A percentile compares a stretch with the other conserved stretches of the same genome.
phyloP scores from a whole-genome alignment of 2,113 vertebrate genomes.

The Paramormyrops kingsleyae region DNA sequence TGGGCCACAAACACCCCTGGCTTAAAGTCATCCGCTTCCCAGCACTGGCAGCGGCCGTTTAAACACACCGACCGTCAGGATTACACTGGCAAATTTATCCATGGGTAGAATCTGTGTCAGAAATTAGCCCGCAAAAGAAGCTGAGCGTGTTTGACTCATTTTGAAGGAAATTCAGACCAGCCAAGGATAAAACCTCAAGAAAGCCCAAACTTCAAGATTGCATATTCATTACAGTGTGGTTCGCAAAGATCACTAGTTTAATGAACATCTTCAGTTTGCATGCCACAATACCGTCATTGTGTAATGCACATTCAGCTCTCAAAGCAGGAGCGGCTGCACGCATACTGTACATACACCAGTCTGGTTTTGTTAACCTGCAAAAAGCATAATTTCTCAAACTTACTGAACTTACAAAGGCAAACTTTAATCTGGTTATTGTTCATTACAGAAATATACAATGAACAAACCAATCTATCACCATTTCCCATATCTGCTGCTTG shows the following conservation, averaged over 20 bases:
- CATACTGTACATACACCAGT: not conserved
- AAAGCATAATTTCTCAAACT: not conserved
- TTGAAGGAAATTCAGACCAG: not conserved
- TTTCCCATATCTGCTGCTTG: not conserved
- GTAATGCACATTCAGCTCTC: not conserved
- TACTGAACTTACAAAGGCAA: not conserved
- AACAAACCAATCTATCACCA: not conserved
- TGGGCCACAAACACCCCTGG: not conserved
- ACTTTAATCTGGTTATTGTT: slow-evolving; percentile 1
- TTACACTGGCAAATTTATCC: not conserved
- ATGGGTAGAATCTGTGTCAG: not conserved
- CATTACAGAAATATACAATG: not conserved
- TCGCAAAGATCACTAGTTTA: not conserved
- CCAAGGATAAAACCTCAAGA: not conserved
- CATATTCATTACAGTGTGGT: not conserved
- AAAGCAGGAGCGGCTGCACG: not conserved
- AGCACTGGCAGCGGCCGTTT: not conserved
- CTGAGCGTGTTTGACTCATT: not conserved
- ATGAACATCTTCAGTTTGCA: not conserved
- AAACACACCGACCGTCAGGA: not conserved
- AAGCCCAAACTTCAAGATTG: not conserved
- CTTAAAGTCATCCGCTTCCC: too few species aligned
- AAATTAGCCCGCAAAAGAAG: not conserved
- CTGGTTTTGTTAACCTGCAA: not conserved
- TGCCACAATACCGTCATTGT: not conserved